Conservation (phyloP, 2,113 vertebrate species). For the Poeciliopsis occidentalis region DNA sequence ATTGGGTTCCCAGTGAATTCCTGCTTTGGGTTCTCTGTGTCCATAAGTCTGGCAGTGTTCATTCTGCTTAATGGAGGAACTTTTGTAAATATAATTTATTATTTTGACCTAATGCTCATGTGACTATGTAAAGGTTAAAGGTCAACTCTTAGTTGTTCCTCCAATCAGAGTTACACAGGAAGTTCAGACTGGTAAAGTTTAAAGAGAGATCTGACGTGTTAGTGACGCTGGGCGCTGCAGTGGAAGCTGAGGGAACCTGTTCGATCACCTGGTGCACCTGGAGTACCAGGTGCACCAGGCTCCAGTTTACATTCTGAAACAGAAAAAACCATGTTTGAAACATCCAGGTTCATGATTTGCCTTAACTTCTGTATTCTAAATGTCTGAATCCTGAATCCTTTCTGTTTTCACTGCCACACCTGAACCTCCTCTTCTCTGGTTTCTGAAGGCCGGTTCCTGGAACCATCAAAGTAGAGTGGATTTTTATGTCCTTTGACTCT, state of each 20-base stretch:
- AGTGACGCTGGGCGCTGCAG: background rate
- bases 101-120: constrained; percentile 51
- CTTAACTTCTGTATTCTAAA: no score
- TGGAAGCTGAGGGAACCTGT: constrained; percentile 1
- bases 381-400: no score
- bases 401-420: no score
- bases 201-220: constrained; percentile 14
- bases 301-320: background rate
- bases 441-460: no score
- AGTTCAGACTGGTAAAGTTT: constrained; percentile 25
- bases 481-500: no score
- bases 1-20: background rate
- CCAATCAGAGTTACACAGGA: constrained; percentile 31
- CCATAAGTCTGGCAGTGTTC: constrained; percentile 69
- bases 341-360: no score
- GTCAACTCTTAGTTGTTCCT: constrained; percentile 20
- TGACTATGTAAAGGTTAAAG: constrained; percentile 61
- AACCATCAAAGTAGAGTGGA: no score
- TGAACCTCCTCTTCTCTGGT: no score
- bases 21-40: constrained; percentile 38
- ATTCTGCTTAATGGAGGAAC: constrained; percentile 70
- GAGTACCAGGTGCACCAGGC: no score
- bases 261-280: background rate
- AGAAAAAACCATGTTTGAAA: no score
- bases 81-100: constrained; percentile 85